Percentiles rank a stretch among this genome's conserved stretches.
These are phyloP conservation scores for Cantharis rustica DNA, from an alignment of 2,888 invertebrate genomes.

Conservation along the genomic window DNA sequence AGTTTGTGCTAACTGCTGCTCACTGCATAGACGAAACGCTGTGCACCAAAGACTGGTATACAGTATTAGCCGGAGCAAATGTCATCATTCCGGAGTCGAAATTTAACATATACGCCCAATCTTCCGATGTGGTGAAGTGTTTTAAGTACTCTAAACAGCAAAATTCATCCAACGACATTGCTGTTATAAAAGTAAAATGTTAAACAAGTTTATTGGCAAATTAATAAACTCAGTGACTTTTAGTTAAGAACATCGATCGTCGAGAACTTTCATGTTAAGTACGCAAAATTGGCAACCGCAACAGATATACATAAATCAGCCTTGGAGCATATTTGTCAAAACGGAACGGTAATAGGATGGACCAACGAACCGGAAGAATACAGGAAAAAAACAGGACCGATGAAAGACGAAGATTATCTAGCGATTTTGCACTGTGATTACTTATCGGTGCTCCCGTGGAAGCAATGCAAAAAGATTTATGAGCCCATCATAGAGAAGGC, in stretches of 20 bases:
- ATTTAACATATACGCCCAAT: not conserved
- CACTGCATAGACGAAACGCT: not conserved
- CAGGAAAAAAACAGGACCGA: too few species aligned
- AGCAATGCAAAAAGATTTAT: not conserved
- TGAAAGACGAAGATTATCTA: too few species aligned
- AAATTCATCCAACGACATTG: not conserved
- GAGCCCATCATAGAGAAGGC: fast-evolving
- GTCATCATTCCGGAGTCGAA: fast-evolving
- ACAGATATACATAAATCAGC: not conserved
- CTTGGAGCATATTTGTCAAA: not conserved
- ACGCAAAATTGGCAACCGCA: not conserved
- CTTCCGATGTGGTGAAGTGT: not conserved
- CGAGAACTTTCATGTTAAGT: not conserved
- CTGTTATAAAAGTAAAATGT: not conserved
- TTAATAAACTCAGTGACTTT: not conserved
- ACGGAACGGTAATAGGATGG: not conserved
- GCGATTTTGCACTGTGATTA: not conserved
- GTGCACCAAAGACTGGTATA: not conserved
- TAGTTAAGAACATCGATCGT: not conserved
- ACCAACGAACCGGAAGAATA: fast-evolving
- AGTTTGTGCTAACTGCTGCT: not conserved
- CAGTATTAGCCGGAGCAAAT: not conserved
- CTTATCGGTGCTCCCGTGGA: not conserved
- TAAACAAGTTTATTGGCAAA: not conserved
- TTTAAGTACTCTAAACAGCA: fast-evolving